Evolutionary conservation across 1,140 invertebrate species (phyloP), one percentile per base, ranked within the genome.

Genomic region (Lepidurus packardi): DNA sequence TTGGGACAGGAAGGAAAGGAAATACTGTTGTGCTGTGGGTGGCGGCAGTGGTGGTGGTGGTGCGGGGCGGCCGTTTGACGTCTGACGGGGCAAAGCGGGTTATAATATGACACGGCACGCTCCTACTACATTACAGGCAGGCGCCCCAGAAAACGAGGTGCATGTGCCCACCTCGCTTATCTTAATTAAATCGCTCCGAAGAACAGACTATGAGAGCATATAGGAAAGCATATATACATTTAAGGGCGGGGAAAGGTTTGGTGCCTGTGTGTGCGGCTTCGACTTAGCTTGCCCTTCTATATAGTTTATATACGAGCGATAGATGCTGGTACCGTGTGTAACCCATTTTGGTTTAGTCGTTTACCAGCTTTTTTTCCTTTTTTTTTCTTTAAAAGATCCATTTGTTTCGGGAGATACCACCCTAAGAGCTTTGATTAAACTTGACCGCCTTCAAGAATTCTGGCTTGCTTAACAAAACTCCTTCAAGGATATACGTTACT

Each of bases 81-180:
- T 65, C 53, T 65, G 53, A 65, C 53, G 53, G 53, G 53, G 16
- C 53, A 65, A 65, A 65, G 53, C 53, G 53, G 53, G 53, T 65
- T 65, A 65, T 65, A 65, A 65, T 65, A 65, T 65, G 53, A 65
- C 53, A 65, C 53, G 53, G 53, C 53, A 65, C 53, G 53, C 53
- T 65, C 53, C 53, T 21, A 21, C 53, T 65, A 9, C 53, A 65
- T 65, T 65, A 65, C 21, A 65, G 53, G 16, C 53, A 65, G 53
- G 53, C 53, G 53, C 21, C 16, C 53, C 53, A 65, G 53, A 65
- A 65, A 65, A 65, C 53, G 53, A 65, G 53, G 53, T 9, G 53
- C 53, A 65, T 65, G 53, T 65, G 53, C 53, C 53, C 53, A 65
- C 53, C 53, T 65, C 53, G 53, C 53, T 65, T 65, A 65, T 65